Evolutionary conservation across 2,888 invertebrate species (phyloP), one percentile per base, ranked within the genome.

Genomic region (Stramonita haemastoma): DNA sequence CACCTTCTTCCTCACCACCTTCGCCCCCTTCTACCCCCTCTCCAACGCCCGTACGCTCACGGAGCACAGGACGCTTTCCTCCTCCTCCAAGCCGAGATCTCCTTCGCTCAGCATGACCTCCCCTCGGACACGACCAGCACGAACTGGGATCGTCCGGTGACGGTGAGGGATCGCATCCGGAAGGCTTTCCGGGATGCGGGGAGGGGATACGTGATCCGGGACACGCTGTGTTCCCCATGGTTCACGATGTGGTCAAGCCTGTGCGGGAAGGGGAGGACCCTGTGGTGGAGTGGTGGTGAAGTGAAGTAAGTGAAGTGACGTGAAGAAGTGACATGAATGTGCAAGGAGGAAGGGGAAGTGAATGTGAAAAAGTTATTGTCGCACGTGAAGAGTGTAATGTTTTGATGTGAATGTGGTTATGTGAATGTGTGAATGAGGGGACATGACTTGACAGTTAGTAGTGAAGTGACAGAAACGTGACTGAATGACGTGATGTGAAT

Each of bases 1-100:
- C 22, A 94, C 94, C 13, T 94, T 94, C 90, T 95, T 95, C 90
- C 92, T 95, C 29, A 95, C 95, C 66, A 94, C 95, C 26, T 95
- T 95, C 91, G 94, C 94, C 1, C 95, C 94, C 11, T 94, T 94
- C 91, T 95, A 95, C 90, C 94, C 95, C 0, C 91, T 91, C 70
- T 91, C 90, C 19, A 92, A 94, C 91, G 93, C 95, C 8, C 89
- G 95, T 94, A 93, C 89, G 86, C 92, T 13, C 94, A 93, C 89
- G 94, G 93, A 0, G 92, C 92, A 70, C 89, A 93, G 26, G 90
- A 94, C 81, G 92, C 93, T 88, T 95, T 93, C 83, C 93, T 95
- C n/a, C 88, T 95, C 17, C 91, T 95, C 29, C 95, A 95, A 89
- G 95, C 95, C 8, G 95, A 95, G 90, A 87, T 95, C 22, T 95